Percentiles rank a stretch among this genome's conserved stretches.
Evolutionary conservation across 2,797 vertebrate genomes (phyloP).

Genomic region (Otolemur crassicaudatus): DNA sequence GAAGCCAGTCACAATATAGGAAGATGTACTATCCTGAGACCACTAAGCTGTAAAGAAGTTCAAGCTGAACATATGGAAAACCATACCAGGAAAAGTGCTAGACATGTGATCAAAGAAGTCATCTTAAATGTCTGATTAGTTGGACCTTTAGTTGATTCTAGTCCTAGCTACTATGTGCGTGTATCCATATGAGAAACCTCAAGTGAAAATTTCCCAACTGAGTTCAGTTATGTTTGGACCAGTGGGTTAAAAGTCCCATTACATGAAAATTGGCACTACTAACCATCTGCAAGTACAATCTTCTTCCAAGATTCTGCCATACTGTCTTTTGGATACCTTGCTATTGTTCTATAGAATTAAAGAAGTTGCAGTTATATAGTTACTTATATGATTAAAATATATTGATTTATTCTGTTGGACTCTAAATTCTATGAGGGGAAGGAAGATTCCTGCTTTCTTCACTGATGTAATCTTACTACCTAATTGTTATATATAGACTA

Average conservation of each 20-base stretch:
- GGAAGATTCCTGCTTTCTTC: background rate
- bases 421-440: background rate
- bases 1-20: background rate
- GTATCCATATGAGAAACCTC: background rate
- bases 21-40: background rate
- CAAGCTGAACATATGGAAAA: background rate
- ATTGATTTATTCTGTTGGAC: background rate
- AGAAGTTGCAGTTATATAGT: conserved; percentile 6
- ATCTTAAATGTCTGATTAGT: background rate
- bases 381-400: conserved; percentile 26
- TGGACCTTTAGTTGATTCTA: background rate
- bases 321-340: background rate
- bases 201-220: background rate
- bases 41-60: background rate
- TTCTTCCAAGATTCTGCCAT: background rate
- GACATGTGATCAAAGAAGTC: background rate
- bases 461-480: background rate
- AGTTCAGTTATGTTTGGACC: background rate
- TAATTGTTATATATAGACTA: background rate
- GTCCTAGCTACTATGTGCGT: background rate
- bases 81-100: background rate
- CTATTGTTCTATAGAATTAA: background rate
- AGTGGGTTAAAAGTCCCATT: background rate
- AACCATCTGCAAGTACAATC: background rate
- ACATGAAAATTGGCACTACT: background rate